Evolutionary conservation across 2,888 invertebrate genomes (phyloP).

Genomic region (Plagodis pulveraria): DNA sequence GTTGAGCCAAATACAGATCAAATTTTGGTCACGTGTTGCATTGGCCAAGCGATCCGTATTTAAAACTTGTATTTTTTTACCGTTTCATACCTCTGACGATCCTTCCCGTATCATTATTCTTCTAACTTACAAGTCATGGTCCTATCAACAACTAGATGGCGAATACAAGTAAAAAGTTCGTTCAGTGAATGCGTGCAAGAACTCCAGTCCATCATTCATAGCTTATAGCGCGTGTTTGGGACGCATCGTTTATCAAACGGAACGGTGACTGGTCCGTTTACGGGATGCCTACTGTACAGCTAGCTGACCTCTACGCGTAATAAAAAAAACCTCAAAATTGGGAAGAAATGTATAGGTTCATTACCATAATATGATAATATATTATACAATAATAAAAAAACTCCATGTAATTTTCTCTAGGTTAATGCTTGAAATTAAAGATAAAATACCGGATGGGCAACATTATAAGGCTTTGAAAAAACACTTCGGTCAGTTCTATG

Average conservation of each 20-base stretch:
- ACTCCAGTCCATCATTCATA: constrained; percentile 58
- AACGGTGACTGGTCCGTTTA: no score
- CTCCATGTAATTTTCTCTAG: no score
- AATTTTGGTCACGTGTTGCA: no score
- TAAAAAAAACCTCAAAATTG: neutral
- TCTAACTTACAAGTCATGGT: constrained; percentile 12
- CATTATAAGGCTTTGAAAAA: no score
- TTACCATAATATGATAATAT: no score
- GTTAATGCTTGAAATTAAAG: no score
- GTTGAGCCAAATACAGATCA: no score
- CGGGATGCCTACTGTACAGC: constrained; percentile 13
- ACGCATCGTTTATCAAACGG: constrained; percentile 60
- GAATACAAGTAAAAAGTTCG: constrained; percentile 50
- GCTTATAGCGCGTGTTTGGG: constrained; percentile 44
- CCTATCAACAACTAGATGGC: constrained; percentile 48
- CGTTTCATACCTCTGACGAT: no score
- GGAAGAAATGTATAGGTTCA: no score
- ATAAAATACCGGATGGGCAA: no score
- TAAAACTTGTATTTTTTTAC: neutral
- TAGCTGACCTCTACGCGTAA: constrained; percentile 7
- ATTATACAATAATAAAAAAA: no score
- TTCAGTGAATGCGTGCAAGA: constrained; percentile 50
- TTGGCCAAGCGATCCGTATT: constrained; percentile 9
- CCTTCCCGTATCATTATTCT: neutral
- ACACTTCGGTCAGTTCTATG: no score